Evolutionary conservation across 2,888 invertebrate genomes (phyloP), one percentile per base, ranked within the genome.

Genomic region (Embidobia sp.): DNA sequence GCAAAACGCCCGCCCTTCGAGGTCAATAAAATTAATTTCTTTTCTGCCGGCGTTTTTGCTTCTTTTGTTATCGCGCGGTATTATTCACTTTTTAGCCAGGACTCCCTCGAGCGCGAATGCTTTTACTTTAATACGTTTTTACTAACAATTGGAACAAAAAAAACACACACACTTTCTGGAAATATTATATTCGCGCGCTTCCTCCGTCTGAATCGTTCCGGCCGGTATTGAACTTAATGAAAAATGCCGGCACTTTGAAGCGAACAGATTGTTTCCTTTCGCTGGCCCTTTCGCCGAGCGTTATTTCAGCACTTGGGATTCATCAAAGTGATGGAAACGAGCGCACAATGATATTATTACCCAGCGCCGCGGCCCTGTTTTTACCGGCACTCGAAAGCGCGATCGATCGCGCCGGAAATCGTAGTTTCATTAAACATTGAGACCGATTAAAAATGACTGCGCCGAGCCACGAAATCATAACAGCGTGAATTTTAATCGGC

Each of bases 301-400:
- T 53, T 44, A 53, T 64, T 53, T 53, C 51, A 44, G n/a, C 18
- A 53, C 33, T 64, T 33, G 2, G 44, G 44, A 44, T 42, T 64
- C 44, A 64, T 53, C 33, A 64, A 64, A 48, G 42, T 51, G 40
- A 31, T 29, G 63, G 29, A 51, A 49, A 64, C 31, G 63, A 31
- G 29, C 19, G 4, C 18, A 51, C 29, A 31, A 64, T 64, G 51
- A 64, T 51, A 51, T 64, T 51, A 64, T 64, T 64, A 64, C 37
- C 40, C 42, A 51, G 49, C 27, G 10, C 40, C 13, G 16, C 22
- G 48, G 26, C 37, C 26, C 33, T 29, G 33, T 48, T 61, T 55
- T 61, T 37, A 48, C n/a, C n/a, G n/a, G n/a, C n/a, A n/a, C n/a
- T n/a, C n/a, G n/a, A n/a, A n/a, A n/a, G n/a, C n/a, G n/a, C n/a